A percentile compares a stretch with the other conserved stretches of the same genome.
Conservation (phyloP, 2,797 vertebrate genomes). For the Sebastes glaucus region DNA sequence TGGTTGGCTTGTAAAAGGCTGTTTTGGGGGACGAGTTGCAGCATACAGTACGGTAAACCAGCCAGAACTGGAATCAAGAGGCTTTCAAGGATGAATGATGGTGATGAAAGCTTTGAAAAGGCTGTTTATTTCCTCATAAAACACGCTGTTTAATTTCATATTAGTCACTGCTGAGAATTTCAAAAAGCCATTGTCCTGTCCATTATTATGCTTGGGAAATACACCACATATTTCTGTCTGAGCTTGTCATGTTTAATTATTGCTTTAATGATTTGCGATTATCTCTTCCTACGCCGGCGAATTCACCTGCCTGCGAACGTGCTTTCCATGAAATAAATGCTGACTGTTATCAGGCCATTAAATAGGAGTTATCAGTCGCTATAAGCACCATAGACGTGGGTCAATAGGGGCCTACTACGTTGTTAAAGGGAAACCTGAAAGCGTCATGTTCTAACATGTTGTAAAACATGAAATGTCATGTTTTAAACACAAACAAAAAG, state of each 20-base stretch:
- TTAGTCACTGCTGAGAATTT: constrained; percentile 53
- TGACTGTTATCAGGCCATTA: too few species aligned
- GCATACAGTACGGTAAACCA: constrained; percentile 3
- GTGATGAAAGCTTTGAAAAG: constrained; percentile 46
- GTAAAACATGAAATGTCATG: not conserved
- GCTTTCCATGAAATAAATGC: not conserved
- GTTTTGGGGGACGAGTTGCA: constrained; percentile 15
- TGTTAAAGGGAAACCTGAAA: too few species aligned
- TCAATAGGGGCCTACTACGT: too few species aligned
- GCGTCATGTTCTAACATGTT: not conserved
- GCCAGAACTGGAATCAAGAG: constrained; percentile 41
- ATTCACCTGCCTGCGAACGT: constrained; percentile 11
- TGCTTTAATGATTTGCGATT: constrained; percentile 40
- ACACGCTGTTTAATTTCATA: constrained; percentile 52
- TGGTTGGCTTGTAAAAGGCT: not conserved
- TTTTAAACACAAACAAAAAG: too few species aligned
- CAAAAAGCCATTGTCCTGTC: constrained; percentile 53
- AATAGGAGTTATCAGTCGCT: too few species aligned
- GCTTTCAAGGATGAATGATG: constrained; percentile 37
- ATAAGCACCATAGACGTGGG: too few species aligned
- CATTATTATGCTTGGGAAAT: constrained; percentile 45
- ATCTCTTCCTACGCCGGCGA: constrained; percentile 3
- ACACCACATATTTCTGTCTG: constrained; percentile 28
- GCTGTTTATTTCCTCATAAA: constrained; percentile 52
- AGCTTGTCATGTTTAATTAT: constrained; percentile 52